Evolutionary conservation across 2,888 invertebrate genomes (phyloP).

Genomic region (Drosophila austrosaltans): DNA sequence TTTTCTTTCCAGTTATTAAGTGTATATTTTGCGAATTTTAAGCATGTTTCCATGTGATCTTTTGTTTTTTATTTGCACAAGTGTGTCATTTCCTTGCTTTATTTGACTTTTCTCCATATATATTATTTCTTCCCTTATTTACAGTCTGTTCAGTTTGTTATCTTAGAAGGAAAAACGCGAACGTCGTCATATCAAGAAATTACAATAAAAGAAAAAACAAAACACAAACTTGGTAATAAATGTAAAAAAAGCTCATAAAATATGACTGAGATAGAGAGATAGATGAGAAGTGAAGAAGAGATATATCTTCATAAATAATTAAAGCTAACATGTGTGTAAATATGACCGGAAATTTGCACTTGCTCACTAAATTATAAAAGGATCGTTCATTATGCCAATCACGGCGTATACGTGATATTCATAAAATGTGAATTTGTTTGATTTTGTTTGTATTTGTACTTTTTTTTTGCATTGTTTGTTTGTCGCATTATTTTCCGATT

Average conservation of each 20-base stretch:
- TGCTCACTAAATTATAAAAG: slow-evolving; percentile 43
- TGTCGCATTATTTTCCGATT: slow-evolving; percentile 12
- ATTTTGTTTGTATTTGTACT: slow-evolving; percentile 24
- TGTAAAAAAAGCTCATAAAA: slow-evolving; percentile 13
- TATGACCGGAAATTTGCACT: slow-evolving; percentile 49
- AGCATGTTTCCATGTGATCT: slow-evolving; percentile 33
- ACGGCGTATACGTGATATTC: slow-evolving; percentile 54
- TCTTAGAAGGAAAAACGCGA: slow-evolving; percentile 21
- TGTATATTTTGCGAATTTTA: slow-evolving; percentile 22
- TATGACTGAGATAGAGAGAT: not conserved
- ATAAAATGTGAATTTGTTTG: slow-evolving; percentile 19
- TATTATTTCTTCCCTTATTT: slow-evolving; percentile 26
- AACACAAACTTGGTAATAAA: slow-evolving; percentile 16
- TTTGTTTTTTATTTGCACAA: slow-evolving; percentile 41
- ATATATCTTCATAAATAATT: slow-evolving; percentile 12
- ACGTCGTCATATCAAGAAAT: slow-evolving; percentile 36
- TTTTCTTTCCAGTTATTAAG: not conserved
- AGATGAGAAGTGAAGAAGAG: not conserved
- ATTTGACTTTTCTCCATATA: slow-evolving; percentile 12
- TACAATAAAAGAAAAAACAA: slow-evolving; percentile 20
- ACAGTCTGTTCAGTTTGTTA: slow-evolving; percentile 22
- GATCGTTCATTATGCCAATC: slow-evolving; percentile 43
- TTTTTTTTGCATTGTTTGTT: slow-evolving; percentile 13
- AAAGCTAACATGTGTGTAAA: slow-evolving; percentile 41
- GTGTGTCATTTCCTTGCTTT: slow-evolving; percentile 32